Conservation (phyloP, 1,140 invertebrate species). For the Anagrus nilaparvatae region DNA sequence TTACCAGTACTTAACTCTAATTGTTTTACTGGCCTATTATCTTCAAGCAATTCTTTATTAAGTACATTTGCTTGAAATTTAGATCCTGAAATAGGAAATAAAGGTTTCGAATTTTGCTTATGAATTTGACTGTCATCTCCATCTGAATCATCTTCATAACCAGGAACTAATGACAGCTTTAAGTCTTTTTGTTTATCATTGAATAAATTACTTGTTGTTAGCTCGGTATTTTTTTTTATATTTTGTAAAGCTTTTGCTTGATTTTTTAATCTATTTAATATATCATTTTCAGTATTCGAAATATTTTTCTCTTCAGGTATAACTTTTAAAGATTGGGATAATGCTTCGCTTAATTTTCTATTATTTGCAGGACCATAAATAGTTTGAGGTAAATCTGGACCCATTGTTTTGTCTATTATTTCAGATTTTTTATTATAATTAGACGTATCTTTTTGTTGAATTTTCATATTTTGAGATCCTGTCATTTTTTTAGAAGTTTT, state of each 20-base stretch:
- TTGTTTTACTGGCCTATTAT: slow-evolving; percentile 19
- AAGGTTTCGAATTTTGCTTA: slow-evolving; percentile 19
- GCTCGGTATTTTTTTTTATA: slow-evolving; percentile 2
- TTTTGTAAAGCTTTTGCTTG: slow-evolving; percentile 33
- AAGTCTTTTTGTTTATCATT: slow-evolving; percentile 14
- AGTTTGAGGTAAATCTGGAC: background rate
- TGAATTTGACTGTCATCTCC: slow-evolving; percentile 30
- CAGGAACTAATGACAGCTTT: slow-evolving; percentile 46
- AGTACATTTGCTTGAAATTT: too few species aligned
- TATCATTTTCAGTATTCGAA: slow-evolving; percentile 30
- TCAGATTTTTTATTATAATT: too few species aligned
- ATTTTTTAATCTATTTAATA: slow-evolving; percentile 34
- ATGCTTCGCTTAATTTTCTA: slow-evolving; percentile 1
- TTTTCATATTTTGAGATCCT: background rate
- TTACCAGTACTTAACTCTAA: slow-evolving; percentile 22
- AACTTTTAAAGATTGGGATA: too few species aligned
- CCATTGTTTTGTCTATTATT: background rate
- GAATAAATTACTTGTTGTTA: background rate
- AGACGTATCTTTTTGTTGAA: too few species aligned
- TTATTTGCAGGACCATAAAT: slow-evolving; percentile 11
- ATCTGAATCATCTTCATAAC: slow-evolving; percentile 48
- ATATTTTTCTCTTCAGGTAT: slow-evolving; percentile 2
- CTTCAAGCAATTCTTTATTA: slow-evolving; percentile 2
- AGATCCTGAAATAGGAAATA: slow-evolving; percentile 39
- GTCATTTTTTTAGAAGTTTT: too few species aligned